These are phyloP conservation scores for Lithobates sylvaticus DNA, from an alignment of 2,797 vertebrate genomes.

Conservation along the genomic window DNA sequence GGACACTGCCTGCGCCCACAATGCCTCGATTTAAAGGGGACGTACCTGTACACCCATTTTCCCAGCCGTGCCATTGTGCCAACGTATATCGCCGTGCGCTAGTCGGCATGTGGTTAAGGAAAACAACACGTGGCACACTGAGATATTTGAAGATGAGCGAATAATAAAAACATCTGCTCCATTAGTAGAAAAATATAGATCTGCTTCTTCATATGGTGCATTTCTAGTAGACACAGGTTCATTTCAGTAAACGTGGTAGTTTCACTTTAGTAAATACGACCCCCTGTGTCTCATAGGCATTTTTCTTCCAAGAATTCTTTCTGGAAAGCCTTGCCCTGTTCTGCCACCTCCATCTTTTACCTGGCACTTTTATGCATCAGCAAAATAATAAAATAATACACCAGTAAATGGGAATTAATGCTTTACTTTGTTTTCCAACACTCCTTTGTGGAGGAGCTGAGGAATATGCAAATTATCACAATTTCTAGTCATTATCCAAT, in stretches of 20 bases:
- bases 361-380: neutral
- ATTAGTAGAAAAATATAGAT: too few species aligned
- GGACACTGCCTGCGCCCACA: too few species aligned
- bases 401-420: neutral
- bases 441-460: constrained; percentile 7
- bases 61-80: too few species aligned
- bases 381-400: constrained; percentile 7
- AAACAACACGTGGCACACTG: too few species aligned
- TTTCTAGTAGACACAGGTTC: too few species aligned
- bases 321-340: neutral
- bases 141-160: too few species aligned
- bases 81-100: too few species aligned
- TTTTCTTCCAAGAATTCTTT: neutral
- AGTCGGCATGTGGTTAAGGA: too few species aligned
- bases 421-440: constrained; percentile 19
- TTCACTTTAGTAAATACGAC: neutral
- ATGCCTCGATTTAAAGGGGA: too few species aligned
- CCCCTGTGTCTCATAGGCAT: neutral
- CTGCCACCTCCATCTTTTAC: neutral
- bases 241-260: neutral
- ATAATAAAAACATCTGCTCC: too few species aligned
- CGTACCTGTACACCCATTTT: too few species aligned
- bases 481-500: constrained; percentile 34
- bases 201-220: too few species aligned
- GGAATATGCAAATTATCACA: constrained; percentile 39